Evolutionary conservation across 2,888 invertebrate genomes (phyloP).

Genomic region (Dynastes maya): DNA sequence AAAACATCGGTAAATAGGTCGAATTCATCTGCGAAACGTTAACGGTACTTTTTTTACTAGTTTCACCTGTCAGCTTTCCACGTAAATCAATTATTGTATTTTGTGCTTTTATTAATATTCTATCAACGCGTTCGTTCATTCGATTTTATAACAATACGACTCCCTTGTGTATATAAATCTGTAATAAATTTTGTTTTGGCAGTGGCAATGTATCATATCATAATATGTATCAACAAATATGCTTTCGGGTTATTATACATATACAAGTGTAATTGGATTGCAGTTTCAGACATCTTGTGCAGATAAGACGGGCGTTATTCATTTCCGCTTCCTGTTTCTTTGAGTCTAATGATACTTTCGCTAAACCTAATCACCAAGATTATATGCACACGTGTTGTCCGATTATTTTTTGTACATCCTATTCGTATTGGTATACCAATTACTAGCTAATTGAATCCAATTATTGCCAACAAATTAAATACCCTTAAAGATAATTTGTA

Average conservation of each 20-base stretch:
- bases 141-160: too few species aligned
- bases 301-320: background rate
- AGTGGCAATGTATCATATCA: too few species aligned
- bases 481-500: too few species aligned
- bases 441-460: conserved; percentile 6
- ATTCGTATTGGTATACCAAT: background rate
- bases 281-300: background rate
- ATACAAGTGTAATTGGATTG: background rate
- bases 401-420: background rate
- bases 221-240: too few species aligned
- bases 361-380: background rate
- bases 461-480: too few species aligned
- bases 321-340: conserved; percentile 14
- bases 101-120: conserved; percentile 13
- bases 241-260: background rate
- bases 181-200: too few species aligned
- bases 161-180: too few species aligned
- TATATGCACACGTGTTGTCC: background rate
- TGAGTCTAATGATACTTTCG: conserved; percentile 4
- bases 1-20: conserved; percentile 16
- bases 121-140: background rate
- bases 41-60: conserved; percentile 13
- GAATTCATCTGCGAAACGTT: conserved; percentile 23
- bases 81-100: conserved; percentile 17
- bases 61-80: conserved; percentile 2